Evolutionary conservation across 2,797 vertebrate species (phyloP).

Genomic region (Halcyon smyrnensis): DNA sequence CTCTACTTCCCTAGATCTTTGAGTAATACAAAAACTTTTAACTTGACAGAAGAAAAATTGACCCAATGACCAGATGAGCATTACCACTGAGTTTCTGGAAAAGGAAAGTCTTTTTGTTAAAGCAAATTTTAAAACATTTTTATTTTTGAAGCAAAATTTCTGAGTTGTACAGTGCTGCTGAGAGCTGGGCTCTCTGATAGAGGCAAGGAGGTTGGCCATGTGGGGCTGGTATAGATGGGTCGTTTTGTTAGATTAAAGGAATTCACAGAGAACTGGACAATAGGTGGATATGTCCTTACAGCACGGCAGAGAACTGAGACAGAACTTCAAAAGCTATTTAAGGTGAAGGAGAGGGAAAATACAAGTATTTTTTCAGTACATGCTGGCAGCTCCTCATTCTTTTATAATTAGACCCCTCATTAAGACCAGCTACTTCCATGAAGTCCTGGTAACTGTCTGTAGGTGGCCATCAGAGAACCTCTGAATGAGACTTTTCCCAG

Average conservation of each 20-base stretch:
- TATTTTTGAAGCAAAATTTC: background rate
- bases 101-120: background rate
- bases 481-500: background rate
- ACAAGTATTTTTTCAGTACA: background rate
- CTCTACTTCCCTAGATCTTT: background rate
- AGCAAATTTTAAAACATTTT: background rate
- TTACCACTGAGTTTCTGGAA: background rate
- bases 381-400: background rate
- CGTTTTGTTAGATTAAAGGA: fast-evolving
- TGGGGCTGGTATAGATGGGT: background rate
- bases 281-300: background rate
- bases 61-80: background rate
- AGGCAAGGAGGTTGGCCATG: fast-evolving
- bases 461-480: background rate
- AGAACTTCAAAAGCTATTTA: background rate
- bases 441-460: background rate
- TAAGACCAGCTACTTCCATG: background rate
- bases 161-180: background rate
- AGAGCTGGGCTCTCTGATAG: background rate
- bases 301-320: background rate
- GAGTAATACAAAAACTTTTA: background rate
- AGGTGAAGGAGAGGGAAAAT: background rate
- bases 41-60: background rate
- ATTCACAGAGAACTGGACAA: background rate
- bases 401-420: background rate